A percentile compares a stretch with the other conserved stretches of the same genome.
Conservation (phyloP, 2,888 invertebrate genomes). For the Argyresthia goedartella region DNA sequence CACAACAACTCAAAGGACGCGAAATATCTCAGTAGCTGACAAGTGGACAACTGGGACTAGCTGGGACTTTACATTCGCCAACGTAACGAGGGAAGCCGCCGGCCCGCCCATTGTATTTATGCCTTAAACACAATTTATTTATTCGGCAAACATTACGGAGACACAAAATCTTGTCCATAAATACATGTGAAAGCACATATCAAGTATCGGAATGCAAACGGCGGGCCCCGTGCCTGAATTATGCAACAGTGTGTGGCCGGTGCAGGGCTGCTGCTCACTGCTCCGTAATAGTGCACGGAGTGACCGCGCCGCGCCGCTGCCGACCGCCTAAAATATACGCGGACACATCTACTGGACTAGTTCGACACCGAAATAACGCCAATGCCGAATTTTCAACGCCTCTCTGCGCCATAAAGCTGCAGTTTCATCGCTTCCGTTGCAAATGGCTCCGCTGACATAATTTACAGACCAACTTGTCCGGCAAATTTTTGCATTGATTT, state of each 20-base stretch:
- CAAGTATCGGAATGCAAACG: slow-evolving; percentile 70
- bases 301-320: slow-evolving; percentile 23
- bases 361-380: slow-evolving; percentile 26
- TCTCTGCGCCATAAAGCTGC: too few relatives aligned
- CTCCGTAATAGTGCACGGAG: slow-evolving; percentile 55
- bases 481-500: neutral
- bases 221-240: slow-evolving; percentile 65
- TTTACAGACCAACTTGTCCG: neutral
- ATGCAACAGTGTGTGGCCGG: slow-evolving; percentile 52
- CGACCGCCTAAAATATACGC: slow-evolving; percentile 52
- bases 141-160: slow-evolving; percentile 69
- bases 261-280: slow-evolving; percentile 26
- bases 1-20: slow-evolving; percentile 31
- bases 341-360: slow-evolving; percentile 15
- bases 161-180: slow-evolving; percentile 71
- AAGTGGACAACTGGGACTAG: slow-evolving; percentile 53
- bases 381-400: slow-evolving; percentile 15
- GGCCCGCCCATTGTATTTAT: slow-evolving; percentile 66
- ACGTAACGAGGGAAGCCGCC: slow-evolving; percentile 66
- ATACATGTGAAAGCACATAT: slow-evolving; percentile 71
- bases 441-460: too few relatives aligned
- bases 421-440: too few relatives aligned
- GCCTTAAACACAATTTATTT: slow-evolving; percentile 66
- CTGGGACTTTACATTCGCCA: slow-evolving; percentile 64
- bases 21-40: slow-evolving; percentile 59